These are phyloP conservation scores for Channallabes apus DNA, from an alignment of 2,797 vertebrate genomes.

Conservation along the genomic window DNA sequence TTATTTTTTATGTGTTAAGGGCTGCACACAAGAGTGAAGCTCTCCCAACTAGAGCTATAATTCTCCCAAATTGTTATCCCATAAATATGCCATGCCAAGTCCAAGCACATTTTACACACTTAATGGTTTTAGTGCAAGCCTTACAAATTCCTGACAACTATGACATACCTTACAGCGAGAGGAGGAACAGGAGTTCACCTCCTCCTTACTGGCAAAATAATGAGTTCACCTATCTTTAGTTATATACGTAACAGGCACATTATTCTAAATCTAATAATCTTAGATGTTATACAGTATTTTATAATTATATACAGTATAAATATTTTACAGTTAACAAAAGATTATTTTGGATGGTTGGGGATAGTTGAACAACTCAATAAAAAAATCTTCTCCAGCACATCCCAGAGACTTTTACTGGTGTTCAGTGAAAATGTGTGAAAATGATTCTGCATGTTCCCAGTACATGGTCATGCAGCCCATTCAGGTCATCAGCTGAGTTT, in stretches of 20 bases:
- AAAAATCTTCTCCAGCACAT: no score
- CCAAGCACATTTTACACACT: slow-evolving; percentile 34
- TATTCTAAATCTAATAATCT: background rate
- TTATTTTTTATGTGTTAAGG: slow-evolving; percentile 22
- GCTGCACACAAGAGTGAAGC: background rate
- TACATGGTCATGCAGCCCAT: no score
- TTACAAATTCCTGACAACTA: slow-evolving; percentile 40
- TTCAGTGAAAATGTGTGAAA: no score
- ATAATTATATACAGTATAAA: background rate
- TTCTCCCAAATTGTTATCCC: slow-evolving; percentile 34
- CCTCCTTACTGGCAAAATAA: background rate
- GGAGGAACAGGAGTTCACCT: slow-evolving; percentile 23
- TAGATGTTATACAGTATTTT: background rate
- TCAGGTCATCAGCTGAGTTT: no score
- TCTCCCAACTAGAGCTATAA: slow-evolving; percentile 29
- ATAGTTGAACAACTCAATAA: background rate
- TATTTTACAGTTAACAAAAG: background rate
- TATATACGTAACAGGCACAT: background rate
- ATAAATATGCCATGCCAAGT: slow-evolving; percentile 44
- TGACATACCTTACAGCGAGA: slow-evolving; percentile 27
- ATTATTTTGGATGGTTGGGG: background rate
- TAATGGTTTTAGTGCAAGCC: slow-evolving; percentile 38
- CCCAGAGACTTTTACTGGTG: no score
- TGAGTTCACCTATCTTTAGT: slow-evolving; percentile 14
- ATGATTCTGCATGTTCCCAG: no score